phyloP scores from a whole-genome alignment of 2,888 invertebrate species.

The Drosophila fulvimacula region DNA sequence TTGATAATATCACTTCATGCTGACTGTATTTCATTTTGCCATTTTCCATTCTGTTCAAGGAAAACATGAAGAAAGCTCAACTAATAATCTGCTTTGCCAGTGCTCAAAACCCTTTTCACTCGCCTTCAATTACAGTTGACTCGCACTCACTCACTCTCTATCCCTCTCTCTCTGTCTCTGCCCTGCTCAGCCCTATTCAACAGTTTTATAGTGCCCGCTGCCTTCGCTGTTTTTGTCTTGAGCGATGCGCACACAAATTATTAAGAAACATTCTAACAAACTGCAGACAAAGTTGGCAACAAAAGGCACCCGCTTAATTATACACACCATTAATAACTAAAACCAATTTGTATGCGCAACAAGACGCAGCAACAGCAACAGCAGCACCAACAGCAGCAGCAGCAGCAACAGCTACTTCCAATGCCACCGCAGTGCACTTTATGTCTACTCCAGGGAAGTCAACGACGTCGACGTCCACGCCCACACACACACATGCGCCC shows the following conservation, averaged over 20 bases:
- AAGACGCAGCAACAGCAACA: constrained; percentile 38
- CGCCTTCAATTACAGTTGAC: constrained; percentile 14
- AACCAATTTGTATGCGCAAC: constrained; percentile 76
- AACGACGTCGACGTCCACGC: constrained; percentile 19
- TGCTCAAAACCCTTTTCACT: neutral
- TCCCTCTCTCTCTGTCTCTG: neutral
- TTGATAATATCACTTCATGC: neutral
- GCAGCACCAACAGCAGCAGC: constrained; percentile 12
- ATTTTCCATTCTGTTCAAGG: neutral
- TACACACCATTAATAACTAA: constrained; percentile 78
- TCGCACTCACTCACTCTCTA: neutral
- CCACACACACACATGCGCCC: constrained; percentile 16
- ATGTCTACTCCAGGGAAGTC: constrained; percentile 49
- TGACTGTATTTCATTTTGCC: neutral
- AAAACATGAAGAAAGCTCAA: neutral
- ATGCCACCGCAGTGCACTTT: constrained; percentile 39
- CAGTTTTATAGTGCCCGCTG: neutral
- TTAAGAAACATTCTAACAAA: constrained; percentile 78
- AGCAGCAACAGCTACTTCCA: constrained; percentile 5
- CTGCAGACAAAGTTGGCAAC: constrained; percentile 77
- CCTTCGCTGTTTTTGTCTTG: constrained; percentile 39
- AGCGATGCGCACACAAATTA: constrained; percentile 68
- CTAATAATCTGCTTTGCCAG: neutral
- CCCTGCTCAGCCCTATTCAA: neutral
- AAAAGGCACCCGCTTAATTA: constrained; percentile 76